phyloP scores from a whole-genome alignment of 2,113 vertebrate genomes.

The Passer montanus region DNA sequence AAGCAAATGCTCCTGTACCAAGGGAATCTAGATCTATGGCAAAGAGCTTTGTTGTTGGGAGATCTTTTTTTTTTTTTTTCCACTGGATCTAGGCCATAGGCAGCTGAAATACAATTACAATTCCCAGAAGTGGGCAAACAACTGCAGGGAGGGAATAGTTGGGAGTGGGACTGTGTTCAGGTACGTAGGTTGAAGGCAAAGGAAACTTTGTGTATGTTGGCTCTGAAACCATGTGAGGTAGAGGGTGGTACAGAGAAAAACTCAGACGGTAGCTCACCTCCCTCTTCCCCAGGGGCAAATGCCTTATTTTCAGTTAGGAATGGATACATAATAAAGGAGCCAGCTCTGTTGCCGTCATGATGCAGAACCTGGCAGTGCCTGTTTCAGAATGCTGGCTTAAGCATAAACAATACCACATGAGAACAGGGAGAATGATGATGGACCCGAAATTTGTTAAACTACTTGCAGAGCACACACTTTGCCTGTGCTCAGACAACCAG shows the following conservation, averaged over 20 bases:
- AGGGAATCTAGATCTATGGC: neutral
- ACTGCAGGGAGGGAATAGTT: slow-evolving; percentile 15
- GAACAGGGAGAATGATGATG: slow-evolving; percentile 32
- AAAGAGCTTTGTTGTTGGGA: neutral
- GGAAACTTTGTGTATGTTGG: slow-evolving; percentile 56
- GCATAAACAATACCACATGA: slow-evolving; percentile 54
- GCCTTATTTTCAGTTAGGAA: slow-evolving; percentile 63
- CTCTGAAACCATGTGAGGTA: slow-evolving; percentile 53
- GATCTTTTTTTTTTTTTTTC: neutral
- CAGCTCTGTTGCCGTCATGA: slow-evolving; percentile 28
- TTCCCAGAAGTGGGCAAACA: slow-evolving; percentile 14
- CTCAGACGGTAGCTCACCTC: slow-evolving; percentile 62
- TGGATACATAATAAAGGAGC: slow-evolving; percentile 51
- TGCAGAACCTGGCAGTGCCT: slow-evolving; percentile 53
- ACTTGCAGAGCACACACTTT: neutral
- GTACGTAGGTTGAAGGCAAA: slow-evolving; percentile 59
- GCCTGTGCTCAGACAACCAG: neutral
- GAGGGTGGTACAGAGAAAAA: slow-evolving; percentile 59
- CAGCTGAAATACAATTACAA: neutral
- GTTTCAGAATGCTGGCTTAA: slow-evolving; percentile 59
- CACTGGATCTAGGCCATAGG: neutral
- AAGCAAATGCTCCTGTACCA: accelerated
- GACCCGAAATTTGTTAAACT: neutral
- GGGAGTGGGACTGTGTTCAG: slow-evolving; percentile 22
- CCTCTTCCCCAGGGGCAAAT: slow-evolving; percentile 35